A percentile compares a stretch with the other conserved stretches of the same genome.
These are phyloP conservation scores for Parnassius mnemosyne DNA, from an alignment of 2,888 invertebrate genomes.

Conservation along the genomic window DNA sequence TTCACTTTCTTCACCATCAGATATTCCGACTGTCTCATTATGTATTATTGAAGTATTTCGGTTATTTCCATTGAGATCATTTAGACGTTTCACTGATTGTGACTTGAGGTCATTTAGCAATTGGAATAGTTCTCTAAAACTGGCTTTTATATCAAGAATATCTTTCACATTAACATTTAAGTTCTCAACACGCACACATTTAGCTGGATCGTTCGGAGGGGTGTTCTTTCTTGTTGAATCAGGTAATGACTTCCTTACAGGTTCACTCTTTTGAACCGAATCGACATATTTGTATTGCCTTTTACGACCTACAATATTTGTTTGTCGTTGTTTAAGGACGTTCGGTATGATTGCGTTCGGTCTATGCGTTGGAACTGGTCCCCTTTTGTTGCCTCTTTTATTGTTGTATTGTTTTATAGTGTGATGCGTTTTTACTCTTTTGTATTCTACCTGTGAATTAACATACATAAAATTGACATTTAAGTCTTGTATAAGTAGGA, in stretches of 20 bases:
- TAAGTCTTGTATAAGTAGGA: neutral
- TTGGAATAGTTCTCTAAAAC: slow-evolving; percentile 45
- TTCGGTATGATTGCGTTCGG: slow-evolving; percentile 50
- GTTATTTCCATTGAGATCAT: slow-evolving; percentile 29
- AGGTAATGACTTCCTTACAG: slow-evolving; percentile 44
- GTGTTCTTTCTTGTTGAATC: slow-evolving; percentile 49
- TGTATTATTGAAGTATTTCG: slow-evolving; percentile 40
- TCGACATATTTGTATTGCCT: slow-evolving; percentile 6
- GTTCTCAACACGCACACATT: slow-evolving; percentile 29
- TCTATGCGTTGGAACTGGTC: slow-evolving; percentile 48
- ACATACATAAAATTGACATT: neutral
- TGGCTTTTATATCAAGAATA: slow-evolving; percentile 45
- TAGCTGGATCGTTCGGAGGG: slow-evolving; percentile 29
- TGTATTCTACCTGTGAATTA: slow-evolving; percentile 40
- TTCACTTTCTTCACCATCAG: slow-evolving; percentile 29
- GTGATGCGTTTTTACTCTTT: slow-evolving; percentile 40
- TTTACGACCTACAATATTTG: slow-evolving; percentile 13
- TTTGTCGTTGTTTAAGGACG: slow-evolving; percentile 39
- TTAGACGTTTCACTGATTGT: slow-evolving; percentile 27
- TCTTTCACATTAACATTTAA: slow-evolving; percentile 39
- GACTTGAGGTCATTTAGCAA: slow-evolving; percentile 47
- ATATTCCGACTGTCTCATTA: slow-evolving; percentile 28
- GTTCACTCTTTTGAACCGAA: slow-evolving; percentile 15
- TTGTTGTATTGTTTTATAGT: slow-evolving; percentile 45
- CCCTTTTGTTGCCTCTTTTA: slow-evolving; percentile 43